Conservation (phyloP, 1,140 invertebrate species). For the Subanguina moxae region DNA sequence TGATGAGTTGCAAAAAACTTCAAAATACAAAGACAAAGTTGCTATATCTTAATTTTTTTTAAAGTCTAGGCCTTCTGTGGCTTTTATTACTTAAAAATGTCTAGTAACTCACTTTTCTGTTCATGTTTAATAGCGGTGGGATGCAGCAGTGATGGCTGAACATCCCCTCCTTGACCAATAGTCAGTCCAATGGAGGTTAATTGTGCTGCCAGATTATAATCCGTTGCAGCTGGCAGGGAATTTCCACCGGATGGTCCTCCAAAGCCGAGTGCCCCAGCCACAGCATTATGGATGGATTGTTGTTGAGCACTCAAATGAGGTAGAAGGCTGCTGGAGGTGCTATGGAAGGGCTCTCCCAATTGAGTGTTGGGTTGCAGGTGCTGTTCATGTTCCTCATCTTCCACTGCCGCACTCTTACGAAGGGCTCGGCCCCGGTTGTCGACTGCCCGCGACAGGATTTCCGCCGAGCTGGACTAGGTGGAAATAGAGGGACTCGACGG, state of each 20-base stretch:
- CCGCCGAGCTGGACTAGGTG: background rate
- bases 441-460: background rate
- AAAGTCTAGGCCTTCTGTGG: too few species aligned
- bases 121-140: background rate
- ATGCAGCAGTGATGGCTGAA: background rate
- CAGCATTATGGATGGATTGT: background rate
- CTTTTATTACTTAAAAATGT: too few species aligned
- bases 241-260: background rate
- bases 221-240: background rate
- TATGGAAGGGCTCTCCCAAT: too few species aligned
- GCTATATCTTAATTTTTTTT: too few species aligned
- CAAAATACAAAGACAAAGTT: too few species aligned
- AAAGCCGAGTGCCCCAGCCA: background rate
- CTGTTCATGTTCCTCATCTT: background rate
- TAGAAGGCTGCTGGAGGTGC: too few species aligned
- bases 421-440: background rate
- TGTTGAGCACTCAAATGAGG: background rate
- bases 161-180: background rate
- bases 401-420: constrained; percentile 7
- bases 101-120: background rate
- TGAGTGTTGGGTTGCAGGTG: background rate
- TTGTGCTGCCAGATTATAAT: constrained; percentile 2
- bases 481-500: background rate
- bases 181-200: background rate
- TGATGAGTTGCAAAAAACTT: too few species aligned